Evolutionary conservation across 2,113 vertebrate genomes (phyloP), one percentile per base, ranked within the genome.

Genomic region (Epinephelus lanceolatus): DNA sequence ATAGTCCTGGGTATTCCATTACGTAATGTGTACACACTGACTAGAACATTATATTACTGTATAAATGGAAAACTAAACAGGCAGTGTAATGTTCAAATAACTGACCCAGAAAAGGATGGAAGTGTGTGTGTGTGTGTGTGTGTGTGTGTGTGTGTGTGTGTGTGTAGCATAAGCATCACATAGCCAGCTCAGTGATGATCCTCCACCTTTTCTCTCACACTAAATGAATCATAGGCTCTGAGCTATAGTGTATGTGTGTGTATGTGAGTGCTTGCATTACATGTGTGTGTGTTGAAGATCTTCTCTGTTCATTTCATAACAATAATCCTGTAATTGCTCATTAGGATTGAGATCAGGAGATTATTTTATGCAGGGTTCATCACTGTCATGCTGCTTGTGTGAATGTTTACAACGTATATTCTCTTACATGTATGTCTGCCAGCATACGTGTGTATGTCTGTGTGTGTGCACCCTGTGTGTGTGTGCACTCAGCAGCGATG

Each of bases 291-390:
- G 62, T 69, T 74, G 62, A 75, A 62, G 59, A 69, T 79, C 68
- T 61, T 45, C 62, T 83, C 40, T 83, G 68, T 82, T 90, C 55
- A 71, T 81, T 86, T 84, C 49, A 56, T 88, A 79, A 60, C 86
- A 78, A 59, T 91, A 87, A 91, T 92, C 88, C 71, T 8, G 76
- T 91, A 91, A 91, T 91, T 92, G 79, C 92, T 92, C 88, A 93
- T 94, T 94, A 93, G 65, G 88, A 92, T 86, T 81, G 86, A 86
- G 91, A 94, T 92, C 85, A 86, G 76, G 74, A 85, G 92, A 92
- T 92, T 85, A 91, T 88, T 88, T 89, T 75, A 70, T 79, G 83
- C 86, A 76, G 81, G 57, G 63, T 83, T 93, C 83, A 84, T 89
- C 79, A 61, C 62, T 83, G 60, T 49, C 70, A 23, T 25, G 42